A percentile compares a stretch with the other conserved stretches of the same genome.
Conservation (phyloP, 2,113 vertebrate genomes). For the Laticauda colubrina region DNA sequence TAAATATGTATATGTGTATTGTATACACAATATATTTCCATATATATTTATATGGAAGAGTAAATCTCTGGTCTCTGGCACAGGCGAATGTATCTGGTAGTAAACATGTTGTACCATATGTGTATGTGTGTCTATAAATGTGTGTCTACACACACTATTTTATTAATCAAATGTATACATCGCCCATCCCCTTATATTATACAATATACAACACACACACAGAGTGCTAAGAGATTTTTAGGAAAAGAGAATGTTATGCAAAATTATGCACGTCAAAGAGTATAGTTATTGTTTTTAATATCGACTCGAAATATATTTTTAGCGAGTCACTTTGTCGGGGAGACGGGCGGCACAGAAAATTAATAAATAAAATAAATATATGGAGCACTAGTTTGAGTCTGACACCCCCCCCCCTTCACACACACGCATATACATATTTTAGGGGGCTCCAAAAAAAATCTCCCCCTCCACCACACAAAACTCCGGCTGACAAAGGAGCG, state of each 20-base stretch:
- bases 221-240: background rate
- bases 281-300: background rate
- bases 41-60: too few relatives aligned
- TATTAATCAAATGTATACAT: background rate
- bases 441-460: background rate
- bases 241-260: background rate
- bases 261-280: background rate
- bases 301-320: background rate
- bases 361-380: background rate
- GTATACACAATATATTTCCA: too few relatives aligned
- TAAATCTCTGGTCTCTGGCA: too few relatives aligned
- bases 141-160: too few relatives aligned
- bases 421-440: background rate
- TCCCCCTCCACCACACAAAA: background rate
- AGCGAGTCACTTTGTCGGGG: background rate
- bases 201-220: too few relatives aligned
- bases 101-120: too few relatives aligned
- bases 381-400: background rate
- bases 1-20: too few relatives aligned
- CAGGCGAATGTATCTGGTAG: too few relatives aligned
- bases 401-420: background rate
- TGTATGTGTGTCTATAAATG: too few relatives aligned
- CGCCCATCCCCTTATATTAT: background rate
- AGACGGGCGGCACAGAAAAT: background rate
- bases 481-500: background rate